These are phyloP conservation scores for Geopemphigus sp. DNA, from an alignment of 1,140 invertebrate genomes.

Conservation along the genomic window DNA sequence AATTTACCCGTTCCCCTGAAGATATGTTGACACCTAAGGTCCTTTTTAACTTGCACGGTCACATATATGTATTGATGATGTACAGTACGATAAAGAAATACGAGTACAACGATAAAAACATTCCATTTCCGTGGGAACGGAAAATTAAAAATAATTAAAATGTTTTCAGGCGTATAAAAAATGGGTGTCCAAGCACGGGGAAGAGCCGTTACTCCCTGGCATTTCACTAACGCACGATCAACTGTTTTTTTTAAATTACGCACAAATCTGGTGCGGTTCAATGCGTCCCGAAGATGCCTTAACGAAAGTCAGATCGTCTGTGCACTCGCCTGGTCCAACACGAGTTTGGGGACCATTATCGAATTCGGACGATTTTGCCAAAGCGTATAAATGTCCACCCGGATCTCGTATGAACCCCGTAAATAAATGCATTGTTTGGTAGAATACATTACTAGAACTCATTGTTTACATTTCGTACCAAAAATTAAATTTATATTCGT, in stretches of 20 bases:
- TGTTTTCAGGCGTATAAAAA: slow-evolving; percentile 70
- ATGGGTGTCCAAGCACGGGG: slow-evolving; percentile 70
- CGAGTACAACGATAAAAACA: neutral
- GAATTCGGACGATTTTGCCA: slow-evolving; percentile 87
- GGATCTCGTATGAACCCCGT: slow-evolving; percentile 83
- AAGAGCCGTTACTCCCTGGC: slow-evolving; percentile 72
- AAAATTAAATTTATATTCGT: neutral
- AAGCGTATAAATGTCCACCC: slow-evolving; percentile 73
- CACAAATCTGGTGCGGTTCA: slow-evolving; percentile 95
- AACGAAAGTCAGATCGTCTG: slow-evolving; percentile 89
- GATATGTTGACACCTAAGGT: too few species aligned
- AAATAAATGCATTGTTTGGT: slow-evolving; percentile 92
- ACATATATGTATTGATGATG: too few species aligned
- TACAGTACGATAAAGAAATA: neutral
- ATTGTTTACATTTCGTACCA: slow-evolving; percentile 25
- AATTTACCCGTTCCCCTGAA: too few species aligned
- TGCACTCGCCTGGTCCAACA: slow-evolving; percentile 91
- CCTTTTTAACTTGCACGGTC: too few species aligned
- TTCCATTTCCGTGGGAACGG: neutral
- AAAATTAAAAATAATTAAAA: neutral
- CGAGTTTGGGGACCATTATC: slow-evolving; percentile 87
- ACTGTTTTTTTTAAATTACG: slow-evolving; percentile 86
- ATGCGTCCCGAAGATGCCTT: slow-evolving; percentile 94
- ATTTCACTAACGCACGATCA: slow-evolving; percentile 81
- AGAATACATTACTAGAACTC: slow-evolving; percentile 54